Base-by-base conservation (phyloP, 30 jellyfish, hydroid and myxozoan genomes). In the Aurelia coerulea region DNA sequence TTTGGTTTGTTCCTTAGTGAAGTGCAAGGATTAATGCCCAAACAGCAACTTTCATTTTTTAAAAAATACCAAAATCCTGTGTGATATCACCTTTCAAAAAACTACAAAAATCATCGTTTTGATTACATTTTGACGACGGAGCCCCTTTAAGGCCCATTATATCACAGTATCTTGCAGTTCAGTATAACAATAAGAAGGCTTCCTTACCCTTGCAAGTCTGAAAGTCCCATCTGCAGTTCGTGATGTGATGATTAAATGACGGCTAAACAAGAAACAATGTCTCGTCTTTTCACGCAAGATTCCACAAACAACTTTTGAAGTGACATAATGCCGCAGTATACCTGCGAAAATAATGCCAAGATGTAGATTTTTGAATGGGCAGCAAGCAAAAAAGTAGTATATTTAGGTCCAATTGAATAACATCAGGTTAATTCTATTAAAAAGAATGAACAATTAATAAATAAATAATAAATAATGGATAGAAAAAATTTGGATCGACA, bases 231-330 rank as follows among this genome's bases (percentile, higher is more conserved):
- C 97, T 15, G 79, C 42, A 1, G 99, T 94, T 17, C 99, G 80
- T 31, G 99, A 94, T 17, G 99, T 96, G 11, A 94, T 78, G 52
- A 94, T 86, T 49, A 94, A 79, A 68, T 94, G 97, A 35, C 86
- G 92, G 75, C 97, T 94, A 73, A 94, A 94, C 65, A 94, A 76
- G 74, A 94, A 94, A 63, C 99, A 94, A 67, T 94, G 99, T 51
- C 99, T 76, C 46, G 86, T 76, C 77, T 94, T 94, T 76, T 94
- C 99, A 46, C 95, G 83, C 11, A 59, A 14, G 35, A 83, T 83
- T 41, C 96, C 96, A 19, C 54, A 67, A 2, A 84, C 95, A 19
- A 63, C 56, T 23, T 51, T 74, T 31, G 91, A 84, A 10, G 88
- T 46, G 11, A 92, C 96, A 64, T 83, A 62, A 32, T 94, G 99